Base-by-base conservation (phyloP, 2,888 invertebrate genomes). In the Tenthredo distinguenda region DNA sequence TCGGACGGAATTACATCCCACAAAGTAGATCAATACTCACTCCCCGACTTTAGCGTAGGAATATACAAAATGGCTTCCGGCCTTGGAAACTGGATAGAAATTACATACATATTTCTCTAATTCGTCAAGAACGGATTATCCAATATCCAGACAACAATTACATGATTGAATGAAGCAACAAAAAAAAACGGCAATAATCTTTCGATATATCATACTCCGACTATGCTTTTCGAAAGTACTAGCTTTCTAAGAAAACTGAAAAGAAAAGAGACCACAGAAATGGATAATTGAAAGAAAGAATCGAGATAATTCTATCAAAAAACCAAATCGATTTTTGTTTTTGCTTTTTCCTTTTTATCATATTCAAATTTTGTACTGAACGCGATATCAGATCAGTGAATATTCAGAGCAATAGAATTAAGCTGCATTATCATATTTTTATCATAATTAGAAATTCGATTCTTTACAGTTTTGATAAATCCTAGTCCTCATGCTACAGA, bases 11-110 rank as follows among this genome's bases (percentile, higher is more conserved):
- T 83, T 71, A 58, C 68, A 43, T 83, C 68, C 68, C 71, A 37
- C 83, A 50, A 83, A 91, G 92, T 93, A 91, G 93, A 93, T 93
- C 93, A 93, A 93, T 93, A 93, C 92, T 91, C 90, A 90, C 91
- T 37, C 31, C 34, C 47, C 31, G 68, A n/a, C 68, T 43, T 21
- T 90, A 91, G 90, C 91, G 88, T 90, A 90, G 90, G 89, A 91
- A 91, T 68, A 92, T 92, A 93, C 93, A 93, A 93, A 93, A 93
- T 93, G 93, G 93, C 93, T 89, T 91, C 93, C 92, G 89, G 87
- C 81, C 81, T 81, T 81, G 81, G 81, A 58, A 77, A 58, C 81
- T 81, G 81, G 58, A 81, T 81, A 81, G 81, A 81, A 81, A 81
- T 81, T 81, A 81, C 18, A 62, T 62, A 15, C 62, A 77, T 74